A percentile compares a stretch with the other conserved stretches of the same genome.
phyloP scores from a whole-genome alignment of 2,888 invertebrate genomes.

The Stomorhina lunata region DNA sequence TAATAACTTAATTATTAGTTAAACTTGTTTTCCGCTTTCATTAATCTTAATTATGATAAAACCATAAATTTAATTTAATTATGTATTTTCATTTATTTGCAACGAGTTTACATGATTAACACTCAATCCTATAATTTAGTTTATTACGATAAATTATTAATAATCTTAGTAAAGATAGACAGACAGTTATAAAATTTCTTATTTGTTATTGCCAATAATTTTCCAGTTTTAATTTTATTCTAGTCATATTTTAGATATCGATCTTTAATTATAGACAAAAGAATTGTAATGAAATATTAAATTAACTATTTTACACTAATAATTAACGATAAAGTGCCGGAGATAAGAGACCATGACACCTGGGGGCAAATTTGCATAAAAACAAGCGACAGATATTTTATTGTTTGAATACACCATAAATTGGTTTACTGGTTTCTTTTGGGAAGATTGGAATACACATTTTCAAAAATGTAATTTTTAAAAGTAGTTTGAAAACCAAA shows the following conservation, averaged over 20 bases:
- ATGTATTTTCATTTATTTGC: slow-evolving; percentile 13
- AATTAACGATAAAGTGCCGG: not conserved
- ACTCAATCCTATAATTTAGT: slow-evolving; percentile 34
- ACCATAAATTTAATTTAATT: slow-evolving; percentile 22
- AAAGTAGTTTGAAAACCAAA: no score
- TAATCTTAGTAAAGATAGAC: not conserved
- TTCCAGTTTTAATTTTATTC: not conserved
- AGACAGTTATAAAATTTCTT: not conserved
- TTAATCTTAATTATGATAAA: slow-evolving; percentile 34
- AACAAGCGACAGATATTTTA: not conserved
- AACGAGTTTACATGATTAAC: slow-evolving; percentile 7
- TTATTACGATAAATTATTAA: not conserved
- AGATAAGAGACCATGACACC: not conserved
- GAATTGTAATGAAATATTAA: not conserved
- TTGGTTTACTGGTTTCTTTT: no score
- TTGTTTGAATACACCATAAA: no score
- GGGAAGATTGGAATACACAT: no score
- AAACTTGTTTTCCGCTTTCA: not conserved
- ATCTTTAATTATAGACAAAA: slow-evolving; percentile 1
- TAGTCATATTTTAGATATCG: not conserved
- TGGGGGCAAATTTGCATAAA: not conserved
- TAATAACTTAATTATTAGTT: no score
- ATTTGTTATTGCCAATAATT: not conserved
- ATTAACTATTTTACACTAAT: not conserved
- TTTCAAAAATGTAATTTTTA: no score